These are phyloP conservation scores for Cistogaster globosa DNA, from an alignment of 2,888 invertebrate genomes.

Conservation along the genomic window DNA sequence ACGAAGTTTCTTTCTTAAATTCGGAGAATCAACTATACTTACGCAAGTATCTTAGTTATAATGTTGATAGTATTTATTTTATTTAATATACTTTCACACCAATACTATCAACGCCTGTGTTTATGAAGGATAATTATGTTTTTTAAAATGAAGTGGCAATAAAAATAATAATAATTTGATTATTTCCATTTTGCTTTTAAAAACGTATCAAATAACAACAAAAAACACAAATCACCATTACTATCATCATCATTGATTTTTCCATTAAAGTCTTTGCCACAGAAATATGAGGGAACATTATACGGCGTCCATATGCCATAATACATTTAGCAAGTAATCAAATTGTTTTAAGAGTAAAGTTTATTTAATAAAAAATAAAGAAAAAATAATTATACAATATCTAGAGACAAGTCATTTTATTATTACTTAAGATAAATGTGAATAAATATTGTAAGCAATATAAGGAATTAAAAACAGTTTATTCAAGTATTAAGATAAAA, in stretches of 20 bases:
- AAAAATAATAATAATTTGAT: constrained; percentile 40
- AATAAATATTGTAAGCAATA: constrained; percentile 26
- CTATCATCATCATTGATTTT: not conserved
- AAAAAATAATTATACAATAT: constrained; percentile 18
- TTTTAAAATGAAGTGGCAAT: constrained; percentile 21
- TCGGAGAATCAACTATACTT: not conserved
- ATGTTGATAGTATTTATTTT: no score
- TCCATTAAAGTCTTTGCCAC: not conserved
- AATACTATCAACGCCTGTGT: not conserved
- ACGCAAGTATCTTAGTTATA: not conserved
- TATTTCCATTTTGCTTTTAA: constrained; percentile 10
- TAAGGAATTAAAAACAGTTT: no score
- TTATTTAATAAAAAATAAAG: constrained; percentile 10
- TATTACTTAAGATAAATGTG: constrained; percentile 1
- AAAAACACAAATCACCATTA: constrained; percentile 9
- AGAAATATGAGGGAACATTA: constrained; percentile 23
- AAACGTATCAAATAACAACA: not conserved
- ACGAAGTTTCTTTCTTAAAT: constrained; percentile 8
- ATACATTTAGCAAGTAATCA: constrained; percentile 31
- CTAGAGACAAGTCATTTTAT: constrained; percentile 7
- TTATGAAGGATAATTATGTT: not conserved
- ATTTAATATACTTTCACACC: not conserved
- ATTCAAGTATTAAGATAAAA: no score
- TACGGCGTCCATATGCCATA: constrained; percentile 23
- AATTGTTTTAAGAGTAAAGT: constrained; percentile 25